phyloP scores from a whole-genome alignment of 2,113 vertebrate species.

The Fregetta grallaria region DNA sequence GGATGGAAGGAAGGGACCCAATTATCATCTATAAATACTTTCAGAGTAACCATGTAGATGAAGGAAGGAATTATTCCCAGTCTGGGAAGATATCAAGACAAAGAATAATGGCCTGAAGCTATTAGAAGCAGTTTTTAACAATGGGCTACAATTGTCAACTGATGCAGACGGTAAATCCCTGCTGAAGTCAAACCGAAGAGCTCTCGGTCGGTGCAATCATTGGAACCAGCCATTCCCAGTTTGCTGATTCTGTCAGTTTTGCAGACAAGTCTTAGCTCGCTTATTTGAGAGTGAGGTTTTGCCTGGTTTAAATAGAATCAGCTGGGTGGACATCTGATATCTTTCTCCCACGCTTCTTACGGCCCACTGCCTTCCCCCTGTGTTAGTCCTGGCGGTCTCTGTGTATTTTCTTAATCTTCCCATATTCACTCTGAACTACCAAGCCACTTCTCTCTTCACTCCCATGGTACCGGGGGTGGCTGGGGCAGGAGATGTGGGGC shows the following conservation, averaged over 20 bases:
- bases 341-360: background rate
- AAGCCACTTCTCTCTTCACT: background rate
- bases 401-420: background rate
- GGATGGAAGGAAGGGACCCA: background rate
- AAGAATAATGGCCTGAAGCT: background rate
- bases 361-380: fast-evolving
- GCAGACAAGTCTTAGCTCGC: background rate
- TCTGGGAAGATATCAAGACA: background rate
- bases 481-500: background rate
- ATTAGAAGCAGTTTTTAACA: background rate
- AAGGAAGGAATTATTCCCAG: slow-evolving; percentile 17
- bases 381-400: background rate
- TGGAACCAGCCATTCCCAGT: background rate
- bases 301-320: background rate
- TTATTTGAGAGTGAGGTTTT: background rate
- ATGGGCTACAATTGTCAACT: background rate
- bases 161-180: background rate
- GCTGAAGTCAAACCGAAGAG: background rate
- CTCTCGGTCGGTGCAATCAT: background rate
- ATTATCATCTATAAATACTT: slow-evolving; percentile 15
- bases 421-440: background rate
- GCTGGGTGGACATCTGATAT: background rate
- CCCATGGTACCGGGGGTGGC: background rate
- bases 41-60: background rate
- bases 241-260: background rate